phyloP scores from a whole-genome alignment of 1,140 invertebrate species.

The Leptopilina boulardi region DNA sequence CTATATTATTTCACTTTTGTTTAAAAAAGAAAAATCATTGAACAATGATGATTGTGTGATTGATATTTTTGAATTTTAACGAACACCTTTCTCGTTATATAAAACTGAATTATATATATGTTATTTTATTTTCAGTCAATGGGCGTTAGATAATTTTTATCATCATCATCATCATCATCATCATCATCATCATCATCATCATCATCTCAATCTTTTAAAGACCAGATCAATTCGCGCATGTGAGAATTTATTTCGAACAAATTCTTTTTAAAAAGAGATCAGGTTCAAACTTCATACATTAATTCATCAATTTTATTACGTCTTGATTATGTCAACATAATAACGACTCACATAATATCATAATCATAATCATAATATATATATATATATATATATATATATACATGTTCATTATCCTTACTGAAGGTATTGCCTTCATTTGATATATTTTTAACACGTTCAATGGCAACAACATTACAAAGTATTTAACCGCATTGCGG shows the following conservation, averaged over 20 bases:
- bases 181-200: conserved; percentile 1
- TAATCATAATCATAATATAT: no score
- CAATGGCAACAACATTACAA: conserved; percentile 9
- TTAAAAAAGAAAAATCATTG: no score
- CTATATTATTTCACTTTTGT: no score
- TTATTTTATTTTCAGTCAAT: conserved; percentile 20
- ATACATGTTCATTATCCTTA: conserved; percentile 1
- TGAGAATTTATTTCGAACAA: neutral
- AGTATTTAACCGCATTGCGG: neutral
- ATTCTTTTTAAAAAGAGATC: conserved; percentile 8
- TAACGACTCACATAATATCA: neutral
- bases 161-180: neutral
- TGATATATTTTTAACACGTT: neutral
- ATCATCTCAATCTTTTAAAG: neutral
- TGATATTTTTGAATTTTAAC: no score
- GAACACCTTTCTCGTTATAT: conserved; percentile 23
- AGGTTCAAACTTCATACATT: conserved; percentile 6
- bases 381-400: no score
- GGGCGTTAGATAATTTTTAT: conserved; percentile 13
- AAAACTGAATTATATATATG: conserved; percentile 5
- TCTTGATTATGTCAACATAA: conserved; percentile 23
- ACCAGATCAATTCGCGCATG: conserved; percentile 2
- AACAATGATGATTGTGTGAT: no score
- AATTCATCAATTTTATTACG: conserved; percentile 26
- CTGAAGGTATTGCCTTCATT: neutral